Percentiles rank a stretch among this genome's conserved stretches.
These are phyloP conservation scores for Charadrius vociferus DNA, from an alignment of 2,113 vertebrate species.

Conservation along the genomic window DNA sequence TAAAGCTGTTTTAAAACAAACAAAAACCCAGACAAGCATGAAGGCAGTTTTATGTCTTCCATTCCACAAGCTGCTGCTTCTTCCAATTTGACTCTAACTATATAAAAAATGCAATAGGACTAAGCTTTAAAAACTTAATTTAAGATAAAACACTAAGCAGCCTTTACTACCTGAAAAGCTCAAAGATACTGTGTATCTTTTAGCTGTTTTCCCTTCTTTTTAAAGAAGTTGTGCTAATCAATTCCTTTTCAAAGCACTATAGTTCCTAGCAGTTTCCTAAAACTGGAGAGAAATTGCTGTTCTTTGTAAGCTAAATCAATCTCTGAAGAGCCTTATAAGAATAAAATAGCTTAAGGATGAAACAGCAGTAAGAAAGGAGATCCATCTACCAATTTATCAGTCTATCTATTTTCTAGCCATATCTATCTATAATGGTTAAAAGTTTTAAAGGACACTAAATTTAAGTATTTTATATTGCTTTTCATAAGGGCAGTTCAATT, in stretches of 20 bases:
- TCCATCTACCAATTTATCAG: slow-evolving; percentile 57
- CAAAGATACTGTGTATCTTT: slow-evolving; percentile 19
- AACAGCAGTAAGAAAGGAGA: slow-evolving; percentile 57
- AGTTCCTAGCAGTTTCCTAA: slow-evolving; percentile 60
- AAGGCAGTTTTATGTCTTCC: not conserved
- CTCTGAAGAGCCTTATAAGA: slow-evolving; percentile 69
- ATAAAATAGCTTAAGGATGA: slow-evolving; percentile 66
- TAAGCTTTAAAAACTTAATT: slow-evolving; percentile 27
- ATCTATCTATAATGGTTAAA: slow-evolving; percentile 68
- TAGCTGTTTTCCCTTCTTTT: slow-evolving; percentile 52
- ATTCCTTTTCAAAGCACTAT: slow-evolving; percentile 51
- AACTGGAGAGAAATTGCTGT: slow-evolving; percentile 63
- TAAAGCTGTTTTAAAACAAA: not conserved
- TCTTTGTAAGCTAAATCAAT: slow-evolving; percentile 64
- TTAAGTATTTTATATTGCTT: slow-evolving; percentile 65
- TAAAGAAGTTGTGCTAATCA: slow-evolving; percentile 60
- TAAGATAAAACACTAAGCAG: not conserved
- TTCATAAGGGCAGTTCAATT: slow-evolving; percentile 69
- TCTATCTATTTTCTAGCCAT: slow-evolving; percentile 54
- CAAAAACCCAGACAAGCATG: not conserved
- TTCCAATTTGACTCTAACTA: not conserved
- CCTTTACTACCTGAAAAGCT: slow-evolving; percentile 7
- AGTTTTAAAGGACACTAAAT: slow-evolving; percentile 71
- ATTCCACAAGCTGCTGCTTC: not conserved
- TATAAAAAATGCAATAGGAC: not conserved